Conservation (phyloP, 2,888 invertebrate genomes). For the Pseudococcus longispinus region DNA sequence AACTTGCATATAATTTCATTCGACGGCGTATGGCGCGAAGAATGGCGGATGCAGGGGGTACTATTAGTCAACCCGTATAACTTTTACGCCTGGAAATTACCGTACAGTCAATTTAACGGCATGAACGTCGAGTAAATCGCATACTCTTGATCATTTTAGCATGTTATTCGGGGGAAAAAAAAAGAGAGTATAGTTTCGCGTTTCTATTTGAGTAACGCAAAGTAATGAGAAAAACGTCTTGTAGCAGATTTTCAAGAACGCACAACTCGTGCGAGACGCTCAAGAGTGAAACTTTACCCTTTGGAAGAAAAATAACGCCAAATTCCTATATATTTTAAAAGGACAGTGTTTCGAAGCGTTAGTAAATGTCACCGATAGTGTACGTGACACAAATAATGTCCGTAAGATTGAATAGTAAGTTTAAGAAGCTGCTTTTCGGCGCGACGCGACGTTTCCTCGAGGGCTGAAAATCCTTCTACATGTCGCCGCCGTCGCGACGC, state of each 20-base stretch:
- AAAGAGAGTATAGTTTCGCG: background rate
- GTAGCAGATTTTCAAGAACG: background rate
- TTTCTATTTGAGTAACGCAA: conserved; percentile 15
- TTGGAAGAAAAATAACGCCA: background rate
- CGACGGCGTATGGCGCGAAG: background rate
- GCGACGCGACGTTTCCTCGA: background rate
- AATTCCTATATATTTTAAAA: conserved; percentile 22
- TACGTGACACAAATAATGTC: conserved; percentile 31
- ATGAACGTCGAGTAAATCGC: background rate
- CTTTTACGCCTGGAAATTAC: background rate
- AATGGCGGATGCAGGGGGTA: background rate
- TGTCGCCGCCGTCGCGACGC: background rate
- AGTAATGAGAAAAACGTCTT: conserved; percentile 25
- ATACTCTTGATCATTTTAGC: conserved; percentile 7
- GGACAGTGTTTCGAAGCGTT: conserved; percentile 31
- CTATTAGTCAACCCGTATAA: conserved; percentile 9
- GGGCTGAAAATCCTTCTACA: background rate
- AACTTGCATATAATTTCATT: conserved; percentile 16
- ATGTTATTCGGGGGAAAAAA: background rate
- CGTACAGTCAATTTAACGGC: conserved; percentile 3
- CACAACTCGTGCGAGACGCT: conserved; percentile 10
- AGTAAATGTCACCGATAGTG: conserved; percentile 22
- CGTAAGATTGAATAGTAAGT: conserved; percentile 26
- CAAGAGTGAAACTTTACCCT: conserved; percentile 22
- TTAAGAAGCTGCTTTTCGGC: background rate